Evolutionary conservation across 2,888 invertebrate species (phyloP), one percentile per base, ranked within the genome.

Genomic region (Pollenia amentaria): DNA sequence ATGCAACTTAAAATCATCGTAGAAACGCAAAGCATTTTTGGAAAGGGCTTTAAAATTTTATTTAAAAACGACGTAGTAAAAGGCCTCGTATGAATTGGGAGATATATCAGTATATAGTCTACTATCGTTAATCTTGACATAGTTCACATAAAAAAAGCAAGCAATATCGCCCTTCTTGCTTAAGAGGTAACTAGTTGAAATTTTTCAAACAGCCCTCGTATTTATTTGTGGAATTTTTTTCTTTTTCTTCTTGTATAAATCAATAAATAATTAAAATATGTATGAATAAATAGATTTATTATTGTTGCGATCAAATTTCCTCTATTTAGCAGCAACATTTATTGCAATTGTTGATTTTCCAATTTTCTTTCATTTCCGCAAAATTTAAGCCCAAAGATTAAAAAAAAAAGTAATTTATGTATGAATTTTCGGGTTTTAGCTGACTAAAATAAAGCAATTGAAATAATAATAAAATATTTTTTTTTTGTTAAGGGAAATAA

Each of bases 281-380:
- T 10, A 53, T 16, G 9, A 0, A 53, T 42, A 64, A 10, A 7
- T 42, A 18, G 44, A 29, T 29, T 29, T 29, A 42, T 64, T 44
- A 7, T 42, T 44, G n/a, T 64, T 64, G 16, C 12, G 11, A 42
- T 42, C 38, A 8, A 53, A 70, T 40, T 53, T 70, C 40, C 51
- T 40, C 40, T 40, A 70, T 70, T 70, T 70, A 14, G 18, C 38
- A 51, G 18, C 16, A 40, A 29, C 48, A 51, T 29, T 67, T 67
- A 29, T 67, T 67, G 1, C 11, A 12, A 40, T 16, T 69, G 38
- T 53, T 53, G 40, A 51, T 38, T 53, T 69, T 51, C 8, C 38
- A 51, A 69, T 53, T 69, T 69, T 69, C n/a, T 69, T 69, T 53
- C 14, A 70, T 70, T 70, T 70, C 69, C 53, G 69, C 53, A 64